A percentile compares a stretch with the other conserved stretches of the same genome.
These are phyloP conservation scores for Pomatorhinus ruficollis DNA, from an alignment of 2,113 vertebrate species.

Conservation along the genomic window DNA sequence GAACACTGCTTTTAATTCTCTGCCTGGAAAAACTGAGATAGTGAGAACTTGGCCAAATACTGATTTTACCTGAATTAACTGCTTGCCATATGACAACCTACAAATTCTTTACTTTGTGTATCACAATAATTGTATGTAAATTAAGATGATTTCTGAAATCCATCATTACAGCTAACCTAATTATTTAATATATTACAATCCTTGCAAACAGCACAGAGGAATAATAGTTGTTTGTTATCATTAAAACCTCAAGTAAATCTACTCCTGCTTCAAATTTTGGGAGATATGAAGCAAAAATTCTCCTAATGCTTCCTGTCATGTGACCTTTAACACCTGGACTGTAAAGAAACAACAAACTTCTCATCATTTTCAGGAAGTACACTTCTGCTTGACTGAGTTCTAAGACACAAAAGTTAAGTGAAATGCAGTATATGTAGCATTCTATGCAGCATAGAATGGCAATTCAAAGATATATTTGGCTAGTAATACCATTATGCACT, in stretches of 20 bases:
- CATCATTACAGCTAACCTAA: not conserved
- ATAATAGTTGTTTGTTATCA: not conserved
- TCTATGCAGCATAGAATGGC: not conserved
- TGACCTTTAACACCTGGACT: not conserved
- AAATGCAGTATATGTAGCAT: not conserved
- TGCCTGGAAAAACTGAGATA: not conserved
- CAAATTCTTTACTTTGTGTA: slow-evolving; percentile 25
- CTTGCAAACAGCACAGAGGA: not conserved
- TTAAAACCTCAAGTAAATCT: not conserved
- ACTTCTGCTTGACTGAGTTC: not conserved
- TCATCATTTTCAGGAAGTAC: not conserved
- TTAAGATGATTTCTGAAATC: slow-evolving; percentile 14
- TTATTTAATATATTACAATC: not conserved
- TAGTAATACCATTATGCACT: not conserved
- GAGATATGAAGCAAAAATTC: not conserved
- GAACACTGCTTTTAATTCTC: not conserved
- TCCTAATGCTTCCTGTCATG: not conserved
- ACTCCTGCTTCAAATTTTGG: not conserved
- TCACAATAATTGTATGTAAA: slow-evolving; percentile 36
- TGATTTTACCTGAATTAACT: not conserved
- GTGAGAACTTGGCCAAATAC: slow-evolving; percentile 1
- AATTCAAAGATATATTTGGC: not conserved
- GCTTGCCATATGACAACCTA: not conserved
- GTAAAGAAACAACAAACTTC: not conserved
- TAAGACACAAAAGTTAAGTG: not conserved